phyloP scores from a whole-genome alignment of 1,140 invertebrate genomes.

The Zaprionus camerounensis region DNA sequence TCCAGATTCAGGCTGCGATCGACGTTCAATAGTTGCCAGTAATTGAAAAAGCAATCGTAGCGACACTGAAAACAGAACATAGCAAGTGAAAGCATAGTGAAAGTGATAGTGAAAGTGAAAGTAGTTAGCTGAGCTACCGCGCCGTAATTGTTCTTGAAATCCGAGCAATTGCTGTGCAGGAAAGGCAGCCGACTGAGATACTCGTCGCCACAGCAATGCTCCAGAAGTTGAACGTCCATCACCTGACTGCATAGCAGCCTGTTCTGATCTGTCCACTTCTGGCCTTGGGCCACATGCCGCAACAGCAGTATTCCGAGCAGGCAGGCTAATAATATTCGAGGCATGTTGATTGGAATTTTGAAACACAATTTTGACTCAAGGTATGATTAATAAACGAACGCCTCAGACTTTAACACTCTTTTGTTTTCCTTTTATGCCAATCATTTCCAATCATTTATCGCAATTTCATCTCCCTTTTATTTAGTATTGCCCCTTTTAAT shows the following conservation, averaged over 20 bases:
- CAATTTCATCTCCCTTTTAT: no score
- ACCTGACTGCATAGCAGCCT: constrained; percentile 35
- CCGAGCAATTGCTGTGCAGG: constrained; percentile 29
- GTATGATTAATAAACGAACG: neutral
- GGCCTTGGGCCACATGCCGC: neutral
- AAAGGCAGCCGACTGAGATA: constrained; percentile 38
- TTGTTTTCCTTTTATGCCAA: no score
- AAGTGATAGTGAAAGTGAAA: neutral
- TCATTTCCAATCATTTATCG: no score
- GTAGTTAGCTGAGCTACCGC: constrained; percentile 16
- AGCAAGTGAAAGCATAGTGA: neutral
- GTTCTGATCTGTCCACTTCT: neutral
- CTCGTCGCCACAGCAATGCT: constrained; percentile 46
- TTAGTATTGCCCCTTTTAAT: no score
- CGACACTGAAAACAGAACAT: constrained; percentile 34
- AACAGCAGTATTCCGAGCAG: constrained; percentile 2
- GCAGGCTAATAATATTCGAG: no score
- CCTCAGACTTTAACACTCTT: no score
- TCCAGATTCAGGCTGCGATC: constrained; percentile 27
- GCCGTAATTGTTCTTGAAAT: constrained; percentile 32
- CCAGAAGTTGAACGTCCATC: constrained; percentile 19
- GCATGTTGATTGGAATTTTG: neutral
- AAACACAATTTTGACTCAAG: neutral
- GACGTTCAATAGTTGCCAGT: constrained; percentile 40
- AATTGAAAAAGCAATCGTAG: constrained; percentile 52